A percentile compares a stretch with the other conserved stretches of the same genome.
Conservation (phyloP, 2,797 vertebrate species). For the Argentina silus region DNA sequence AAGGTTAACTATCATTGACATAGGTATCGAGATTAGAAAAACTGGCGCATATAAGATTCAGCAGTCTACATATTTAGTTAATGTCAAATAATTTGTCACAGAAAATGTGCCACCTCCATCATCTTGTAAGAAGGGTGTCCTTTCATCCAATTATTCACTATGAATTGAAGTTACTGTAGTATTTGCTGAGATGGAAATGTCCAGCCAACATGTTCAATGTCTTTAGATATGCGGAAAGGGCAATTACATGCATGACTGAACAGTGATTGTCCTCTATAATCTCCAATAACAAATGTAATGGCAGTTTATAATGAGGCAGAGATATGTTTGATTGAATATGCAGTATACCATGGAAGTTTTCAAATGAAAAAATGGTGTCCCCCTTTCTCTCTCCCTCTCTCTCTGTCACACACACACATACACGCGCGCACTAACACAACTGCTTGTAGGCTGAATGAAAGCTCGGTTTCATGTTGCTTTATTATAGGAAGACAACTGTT, state of each 20-base stretch:
- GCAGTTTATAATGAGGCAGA: constrained; percentile 8
- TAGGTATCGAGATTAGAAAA: not conserved
- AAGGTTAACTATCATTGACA: not conserved
- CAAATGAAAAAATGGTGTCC: too few relatives aligned
- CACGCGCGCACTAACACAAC: not conserved
- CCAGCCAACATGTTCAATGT: constrained; percentile 32
- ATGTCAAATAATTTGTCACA: not conserved
- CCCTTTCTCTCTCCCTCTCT: not conserved
- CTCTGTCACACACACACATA: not conserved
- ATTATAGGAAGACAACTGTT: too few relatives aligned
- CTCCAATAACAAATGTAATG: constrained; percentile 40
- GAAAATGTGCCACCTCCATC: not conserved
- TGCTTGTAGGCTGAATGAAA: too few relatives aligned
- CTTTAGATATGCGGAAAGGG: constrained; percentile 31
- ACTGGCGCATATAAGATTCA: not conserved
- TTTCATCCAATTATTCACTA: constrained; percentile 25
- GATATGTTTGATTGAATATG: not conserved
- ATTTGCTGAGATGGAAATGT: constrained; percentile 9
- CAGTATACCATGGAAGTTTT: not conserved
- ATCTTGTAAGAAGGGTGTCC: not conserved
- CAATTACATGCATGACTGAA: constrained; percentile 45
- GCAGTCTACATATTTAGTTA: not conserved
- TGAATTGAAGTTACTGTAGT: constrained; percentile 13
- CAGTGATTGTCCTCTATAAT: constrained; percentile 29
- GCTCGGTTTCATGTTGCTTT: too few relatives aligned